phyloP scores from a whole-genome alignment of 1,140 invertebrate genomes.

The Pectinophora gossypiella region DNA sequence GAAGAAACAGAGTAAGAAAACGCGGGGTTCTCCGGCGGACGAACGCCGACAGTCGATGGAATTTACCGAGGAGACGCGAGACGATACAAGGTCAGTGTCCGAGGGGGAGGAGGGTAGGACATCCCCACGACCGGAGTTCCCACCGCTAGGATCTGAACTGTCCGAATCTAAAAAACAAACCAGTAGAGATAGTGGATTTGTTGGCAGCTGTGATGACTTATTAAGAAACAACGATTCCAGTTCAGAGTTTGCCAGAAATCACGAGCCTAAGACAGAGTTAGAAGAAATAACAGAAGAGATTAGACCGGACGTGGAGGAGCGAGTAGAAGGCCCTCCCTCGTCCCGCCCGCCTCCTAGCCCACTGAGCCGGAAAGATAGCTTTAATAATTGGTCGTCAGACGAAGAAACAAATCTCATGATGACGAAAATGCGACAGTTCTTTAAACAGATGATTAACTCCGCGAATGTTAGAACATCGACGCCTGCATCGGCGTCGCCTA shows the following conservation, averaged over 20 bases:
- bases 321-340: conserved; percentile 49
- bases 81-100: conserved; percentile 77
- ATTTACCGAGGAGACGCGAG: conserved; percentile 73
- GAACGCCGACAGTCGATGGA: conserved; percentile 64
- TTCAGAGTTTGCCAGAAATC: conserved; percentile 65
- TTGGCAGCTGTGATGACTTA: conserved; percentile 91
- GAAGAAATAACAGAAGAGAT: conserved; percentile 77
- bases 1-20: conserved; percentile 84
- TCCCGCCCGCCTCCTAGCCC: conserved; percentile 72
- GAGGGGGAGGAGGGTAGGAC: conserved; percentile 78
- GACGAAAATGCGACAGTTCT: conserved; percentile 94
- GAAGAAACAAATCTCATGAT: conserved; percentile 96
- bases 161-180: conserved; percentile 82
- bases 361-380: conserved; percentile 89
- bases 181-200: conserved; percentile 90
- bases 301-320: conserved; percentile 63
- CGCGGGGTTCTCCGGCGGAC: conserved; percentile 76
- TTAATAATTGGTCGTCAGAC: conserved; percentile 95
- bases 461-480: conserved; percentile 78
- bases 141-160: conserved; percentile 70
- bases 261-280: conserved; percentile 75
- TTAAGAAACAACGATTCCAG: conserved; percentile 79
- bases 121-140: conserved; percentile 79
- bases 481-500: conserved; percentile 73
- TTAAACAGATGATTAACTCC: conserved; percentile 89